These are phyloP conservation scores for Pangasianodon gigas DNA, from an alignment of 2,113 vertebrate species.

Conservation along the genomic window DNA sequence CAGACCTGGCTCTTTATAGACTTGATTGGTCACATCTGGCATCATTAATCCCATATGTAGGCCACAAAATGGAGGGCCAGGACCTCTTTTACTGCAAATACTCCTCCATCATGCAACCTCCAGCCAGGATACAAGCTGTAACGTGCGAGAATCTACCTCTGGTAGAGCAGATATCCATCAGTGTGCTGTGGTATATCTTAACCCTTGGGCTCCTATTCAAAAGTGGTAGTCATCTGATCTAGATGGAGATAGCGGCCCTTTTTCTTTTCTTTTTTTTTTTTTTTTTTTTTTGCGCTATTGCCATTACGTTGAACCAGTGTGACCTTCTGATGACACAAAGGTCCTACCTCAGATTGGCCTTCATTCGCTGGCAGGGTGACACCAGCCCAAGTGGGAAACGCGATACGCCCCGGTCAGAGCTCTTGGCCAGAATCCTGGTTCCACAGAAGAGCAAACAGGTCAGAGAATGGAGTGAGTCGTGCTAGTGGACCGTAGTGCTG, in stretches of 20 bases:
- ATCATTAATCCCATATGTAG: conserved; percentile 61
- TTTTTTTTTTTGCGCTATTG: too few species aligned
- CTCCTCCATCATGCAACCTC: conserved; percentile 2
- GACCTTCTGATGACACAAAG: conserved; percentile 43
- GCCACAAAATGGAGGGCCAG: conserved; percentile 42
- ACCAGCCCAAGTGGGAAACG: conserved; percentile 46
- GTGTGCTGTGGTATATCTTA: conserved; percentile 1
- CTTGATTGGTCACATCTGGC: conserved; percentile 72
- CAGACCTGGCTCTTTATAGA: conserved; percentile 66
- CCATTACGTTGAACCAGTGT: conserved; percentile 26
- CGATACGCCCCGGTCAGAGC: conserved; percentile 25
- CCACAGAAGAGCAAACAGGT: conserved; percentile 4
- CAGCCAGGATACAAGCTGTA: conserved; percentile 8
- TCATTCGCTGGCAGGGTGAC: conserved; percentile 22
- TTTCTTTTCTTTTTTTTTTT: neutral
- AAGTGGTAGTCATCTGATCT: conserved; percentile 42
- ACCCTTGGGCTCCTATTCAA: conserved; percentile 23
- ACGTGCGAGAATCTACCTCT: conserved; percentile 37
- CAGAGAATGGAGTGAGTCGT: conserved; percentile 20
- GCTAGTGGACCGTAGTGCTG: conserved; percentile 39
- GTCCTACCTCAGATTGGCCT: conserved; percentile 39
- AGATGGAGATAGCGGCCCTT: conserved; percentile 41
- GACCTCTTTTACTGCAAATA: conserved; percentile 26
- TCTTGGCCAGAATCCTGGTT: conserved; percentile 24
- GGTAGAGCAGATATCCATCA: conserved; percentile 27